Evolutionary conservation across 37 sponge, comb jelly and placozoan species (phyloP).

Genomic region (Tethya wilhelma): DNA sequence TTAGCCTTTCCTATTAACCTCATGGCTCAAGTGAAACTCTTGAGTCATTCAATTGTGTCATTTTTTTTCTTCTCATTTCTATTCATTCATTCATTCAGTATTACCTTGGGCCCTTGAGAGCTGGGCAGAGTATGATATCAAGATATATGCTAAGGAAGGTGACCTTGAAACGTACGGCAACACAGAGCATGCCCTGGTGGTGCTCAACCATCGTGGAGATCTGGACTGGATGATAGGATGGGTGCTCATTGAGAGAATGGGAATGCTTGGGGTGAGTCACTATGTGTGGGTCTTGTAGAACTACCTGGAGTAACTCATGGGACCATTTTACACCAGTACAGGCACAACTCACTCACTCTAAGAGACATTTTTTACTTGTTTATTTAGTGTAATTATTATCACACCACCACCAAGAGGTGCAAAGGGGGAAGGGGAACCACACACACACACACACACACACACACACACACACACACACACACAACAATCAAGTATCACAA

Average conservation of each 20-base stretch:
- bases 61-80: background rate
- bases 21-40: background rate
- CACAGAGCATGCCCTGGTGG: constrained; percentile 73
- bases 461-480: too few species aligned
- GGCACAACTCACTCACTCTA: too few species aligned
- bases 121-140: constrained; percentile 76
- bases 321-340: too few species aligned
- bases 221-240: constrained; percentile 97
- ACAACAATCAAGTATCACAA: too few species aligned
- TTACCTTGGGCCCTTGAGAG: constrained; percentile 78
- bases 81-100: constrained; percentile 36
- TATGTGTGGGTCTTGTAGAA: background rate
- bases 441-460: too few species aligned
- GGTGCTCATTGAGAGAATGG: constrained; percentile 67
- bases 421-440: too few species aligned
- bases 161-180: constrained; percentile 27
- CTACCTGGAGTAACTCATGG: too few species aligned
- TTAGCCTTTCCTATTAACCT: too few species aligned
- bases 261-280: constrained; percentile 79
- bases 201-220: constrained; percentile 92
- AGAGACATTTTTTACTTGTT: too few species aligned
- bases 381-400: too few species aligned
- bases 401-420: too few species aligned
- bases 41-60: background rate
- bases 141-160: constrained; percentile 18